A percentile compares a stretch with the other conserved stretches of the same genome.
These are phyloP conservation scores for Orycteropus afer DNA, from an alignment of 2,113 vertebrate species.

Conservation along the genomic window DNA sequence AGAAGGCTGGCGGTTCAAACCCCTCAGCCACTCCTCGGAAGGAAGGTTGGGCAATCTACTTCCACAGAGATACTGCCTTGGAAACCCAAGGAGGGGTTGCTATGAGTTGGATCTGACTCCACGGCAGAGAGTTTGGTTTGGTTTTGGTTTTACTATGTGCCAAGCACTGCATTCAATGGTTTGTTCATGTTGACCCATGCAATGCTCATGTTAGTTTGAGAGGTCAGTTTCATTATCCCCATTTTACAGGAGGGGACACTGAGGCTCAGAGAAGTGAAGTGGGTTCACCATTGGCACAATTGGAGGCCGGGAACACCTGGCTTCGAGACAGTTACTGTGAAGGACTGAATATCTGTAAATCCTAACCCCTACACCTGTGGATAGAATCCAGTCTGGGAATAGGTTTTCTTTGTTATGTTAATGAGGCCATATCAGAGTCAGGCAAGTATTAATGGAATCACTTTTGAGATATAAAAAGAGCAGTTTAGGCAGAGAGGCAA, in stretches of 20 bases:
- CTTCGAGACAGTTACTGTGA: neutral
- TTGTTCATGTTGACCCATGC: neutral
- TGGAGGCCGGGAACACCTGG: neutral
- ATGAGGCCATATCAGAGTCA: neutral
- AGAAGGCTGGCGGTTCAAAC: too few species aligned
- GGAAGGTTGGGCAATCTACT: too few species aligned
- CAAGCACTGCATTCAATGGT: neutral
- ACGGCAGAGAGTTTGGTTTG: too few species aligned
- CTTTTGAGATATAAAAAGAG: neutral
- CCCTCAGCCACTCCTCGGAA: too few species aligned
- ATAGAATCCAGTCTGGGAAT: neutral
- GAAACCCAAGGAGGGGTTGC: too few species aligned
- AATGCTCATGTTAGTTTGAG: neutral
- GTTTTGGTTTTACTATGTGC: fast-evolving
- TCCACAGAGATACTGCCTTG: too few species aligned
- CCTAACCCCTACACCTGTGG: neutral
- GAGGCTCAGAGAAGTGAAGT: neutral
- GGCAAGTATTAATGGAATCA: neutral
- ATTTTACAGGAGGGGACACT: neutral
- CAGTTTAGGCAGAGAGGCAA: neutral
- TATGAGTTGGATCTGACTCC: too few species aligned
- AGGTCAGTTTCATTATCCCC: neutral
- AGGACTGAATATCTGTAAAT: neutral
- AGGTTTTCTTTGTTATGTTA: neutral
- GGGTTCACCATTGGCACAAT: neutral